Evolutionary conservation across 1,140 invertebrate genomes (phyloP), one percentile per base, ranked within the genome.

Genomic region (Solenopsis fugax): DNA sequence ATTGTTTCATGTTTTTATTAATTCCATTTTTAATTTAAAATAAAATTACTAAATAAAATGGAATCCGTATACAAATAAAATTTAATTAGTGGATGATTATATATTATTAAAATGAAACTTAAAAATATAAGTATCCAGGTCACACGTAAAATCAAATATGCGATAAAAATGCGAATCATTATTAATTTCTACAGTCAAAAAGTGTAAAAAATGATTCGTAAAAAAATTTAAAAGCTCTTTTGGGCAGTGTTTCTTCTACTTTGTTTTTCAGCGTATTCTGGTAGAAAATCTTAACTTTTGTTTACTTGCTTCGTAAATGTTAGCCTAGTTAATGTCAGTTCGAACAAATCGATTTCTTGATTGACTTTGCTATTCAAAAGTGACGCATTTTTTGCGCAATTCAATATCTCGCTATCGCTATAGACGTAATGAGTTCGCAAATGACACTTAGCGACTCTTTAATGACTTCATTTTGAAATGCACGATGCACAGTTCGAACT

Each of bases 191-290:
- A 29, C 10, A 41, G 10, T 54, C 50, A 16, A 54, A 54, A 41
- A 67, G 67, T 24, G 7, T 34, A 65, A 78, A 65, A 64, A 65
- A 29, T 34, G 3, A 34, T 5, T 78, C 24, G 41, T 78, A 50
- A 48, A 50, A 41, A 78, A 48, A 37, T 78, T 78, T 45, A 21
- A 48, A 78, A 78, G 16, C 48, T 29, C 65, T 45, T 48, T 78
- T 18, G 16, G 58, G 16, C 75, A 64, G 24, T 65, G 45, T 34
- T 48, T 65, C 6, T 64, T 48, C 60, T 78, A 78, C 7, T 60
- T 37, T 75, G 34, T 21, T 73, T 24, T 76, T 45, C 62, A 77
- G 75, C 41, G 6, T 18, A 65, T 34, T 48, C 6, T 48, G 21
- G 9, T 77, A 78, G 65, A 69, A 69, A 50, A 69, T 50, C 29